These are phyloP conservation scores for Spisula subtruncata DNA, from an alignment of 2,888 invertebrate genomes.

Conservation along the genomic window DNA sequence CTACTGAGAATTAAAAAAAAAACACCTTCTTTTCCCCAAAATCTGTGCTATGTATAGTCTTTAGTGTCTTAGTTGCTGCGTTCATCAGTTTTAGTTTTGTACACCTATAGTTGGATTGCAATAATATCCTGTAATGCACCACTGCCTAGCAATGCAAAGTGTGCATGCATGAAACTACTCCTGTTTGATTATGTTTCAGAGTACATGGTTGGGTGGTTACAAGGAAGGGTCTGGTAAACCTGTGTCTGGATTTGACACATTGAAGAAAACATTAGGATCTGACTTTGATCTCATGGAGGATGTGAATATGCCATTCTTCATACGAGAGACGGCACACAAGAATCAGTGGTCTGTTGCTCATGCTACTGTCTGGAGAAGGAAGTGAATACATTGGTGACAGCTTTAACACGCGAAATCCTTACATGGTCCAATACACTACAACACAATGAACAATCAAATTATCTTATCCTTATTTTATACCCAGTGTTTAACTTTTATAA, in stretches of 20 bases:
- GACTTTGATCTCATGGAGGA: constrained; percentile 84
- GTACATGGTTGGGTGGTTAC: constrained; percentile 85
- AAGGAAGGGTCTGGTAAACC: constrained; percentile 75
- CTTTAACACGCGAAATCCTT: too few relatives aligned
- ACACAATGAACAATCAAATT: too few relatives aligned
- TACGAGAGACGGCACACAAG: constrained; percentile 86
- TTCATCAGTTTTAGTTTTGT: background rate
- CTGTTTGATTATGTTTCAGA: constrained; percentile 63
- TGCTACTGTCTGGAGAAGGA: constrained; percentile 86
- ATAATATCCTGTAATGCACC: background rate
- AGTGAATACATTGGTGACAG: constrained; percentile 37
- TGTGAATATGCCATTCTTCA: constrained; percentile 86
- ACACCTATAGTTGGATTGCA: background rate
- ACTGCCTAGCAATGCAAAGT: background rate
- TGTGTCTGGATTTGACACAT: constrained; percentile 83
- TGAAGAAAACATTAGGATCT: constrained; percentile 79
- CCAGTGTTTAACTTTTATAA: too few relatives aligned
- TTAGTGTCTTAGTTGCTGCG: too few relatives aligned
- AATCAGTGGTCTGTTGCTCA: constrained; percentile 87
- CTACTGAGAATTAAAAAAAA: too few relatives aligned
- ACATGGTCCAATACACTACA: too few relatives aligned
- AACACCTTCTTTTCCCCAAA: too few relatives aligned
- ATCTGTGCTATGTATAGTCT: too few relatives aligned
- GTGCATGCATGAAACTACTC: background rate
- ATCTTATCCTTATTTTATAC: too few relatives aligned